Conservation (phyloP, 2,797 vertebrate genomes). For the Decapterus maruadsi region DNA sequence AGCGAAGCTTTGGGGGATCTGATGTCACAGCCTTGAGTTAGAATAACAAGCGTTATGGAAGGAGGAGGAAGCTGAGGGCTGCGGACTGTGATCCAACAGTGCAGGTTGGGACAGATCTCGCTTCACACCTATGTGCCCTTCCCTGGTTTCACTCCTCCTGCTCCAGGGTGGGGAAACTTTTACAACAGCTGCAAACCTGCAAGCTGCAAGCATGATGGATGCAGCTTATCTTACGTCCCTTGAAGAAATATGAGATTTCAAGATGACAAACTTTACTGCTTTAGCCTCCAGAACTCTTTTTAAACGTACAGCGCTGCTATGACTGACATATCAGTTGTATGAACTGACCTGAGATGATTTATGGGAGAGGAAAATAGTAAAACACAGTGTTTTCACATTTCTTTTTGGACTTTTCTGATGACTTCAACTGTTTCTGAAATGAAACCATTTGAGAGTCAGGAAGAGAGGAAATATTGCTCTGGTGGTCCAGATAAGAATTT, state of each 20-base stretch:
- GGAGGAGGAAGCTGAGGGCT: conserved; percentile 77
- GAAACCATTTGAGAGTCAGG: background rate
- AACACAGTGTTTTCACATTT: too few relatives aligned
- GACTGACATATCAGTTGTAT: too few relatives aligned
- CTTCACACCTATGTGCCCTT: conserved; percentile 82
- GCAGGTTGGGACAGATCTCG: conserved; percentile 86
- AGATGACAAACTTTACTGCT: background rate
- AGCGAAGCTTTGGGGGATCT: conserved; percentile 76
- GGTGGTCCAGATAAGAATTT: background rate
- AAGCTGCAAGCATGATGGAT: conserved; percentile 55
- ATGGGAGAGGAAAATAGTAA: too few relatives aligned
- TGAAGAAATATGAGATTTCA: conserved; percentile 27
- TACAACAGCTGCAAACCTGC: conserved; percentile 60
- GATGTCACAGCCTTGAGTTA: conserved; percentile 80
- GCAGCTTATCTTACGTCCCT: conserved; percentile 49
- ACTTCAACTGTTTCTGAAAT: background rate
- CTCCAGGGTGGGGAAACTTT: conserved; percentile 67
- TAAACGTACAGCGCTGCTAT: too few relatives aligned
- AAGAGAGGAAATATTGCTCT: background rate
- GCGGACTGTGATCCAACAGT: conserved; percentile 76
- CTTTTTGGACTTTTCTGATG: background rate
- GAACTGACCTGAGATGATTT: background rate
- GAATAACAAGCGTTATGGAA: conserved; percentile 82
- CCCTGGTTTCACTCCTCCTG: conserved; percentile 68
- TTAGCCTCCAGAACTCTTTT: too few relatives aligned